Base-by-base conservation (phyloP, 1,140 invertebrate genomes). In the Polypedilum vanderplanki region DNA sequence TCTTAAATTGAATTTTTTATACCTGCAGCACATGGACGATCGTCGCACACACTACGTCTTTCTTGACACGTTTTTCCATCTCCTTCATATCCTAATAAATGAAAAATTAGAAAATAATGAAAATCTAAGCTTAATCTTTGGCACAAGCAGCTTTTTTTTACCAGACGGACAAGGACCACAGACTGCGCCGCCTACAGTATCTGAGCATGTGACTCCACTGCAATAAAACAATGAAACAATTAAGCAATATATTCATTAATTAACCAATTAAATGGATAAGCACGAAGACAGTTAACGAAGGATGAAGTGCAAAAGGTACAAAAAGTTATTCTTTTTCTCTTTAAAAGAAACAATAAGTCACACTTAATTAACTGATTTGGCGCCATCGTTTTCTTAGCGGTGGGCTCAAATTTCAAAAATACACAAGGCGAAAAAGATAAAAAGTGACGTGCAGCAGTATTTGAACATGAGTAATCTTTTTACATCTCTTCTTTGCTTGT, bases 151-250 rank as follows among this genome's bases (percentile, higher is more conserved):
- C 10, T 57, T 57, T 4, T n/a, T 15, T 4, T 57, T 15, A 57
- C 46, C 46, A 7, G 82, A 74, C 1, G 96, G 95, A 85, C 96
- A 98, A 0, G 88, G 80, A 1, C 92, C 95, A 82, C 95, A 97
- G 75, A 87, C 87, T 77, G 88, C 90, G 70, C 92, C 92, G 76
- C 87, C 86, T 2, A 87, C 80, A 5, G 88, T 89, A 80, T 96
- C 91, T 76, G 87, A 86, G 80, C 94, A 97, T 75, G 85, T 82
- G 22, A 96, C 94, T 41, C 90, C 92, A 86, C 81, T 83, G 79
- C 76, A 15, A 40, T n/a, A 7, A 24, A 67, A 67, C 1, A 75
- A 41, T 15, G 77, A 80, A 79, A 15, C 73, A 70, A 76, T 40
- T 17, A 46, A 10, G 70, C 20, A 73, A 73, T 33, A 33, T 33